phyloP scores from a whole-genome alignment of 1,140 invertebrate genomes.

The Delia radicum region DNA sequence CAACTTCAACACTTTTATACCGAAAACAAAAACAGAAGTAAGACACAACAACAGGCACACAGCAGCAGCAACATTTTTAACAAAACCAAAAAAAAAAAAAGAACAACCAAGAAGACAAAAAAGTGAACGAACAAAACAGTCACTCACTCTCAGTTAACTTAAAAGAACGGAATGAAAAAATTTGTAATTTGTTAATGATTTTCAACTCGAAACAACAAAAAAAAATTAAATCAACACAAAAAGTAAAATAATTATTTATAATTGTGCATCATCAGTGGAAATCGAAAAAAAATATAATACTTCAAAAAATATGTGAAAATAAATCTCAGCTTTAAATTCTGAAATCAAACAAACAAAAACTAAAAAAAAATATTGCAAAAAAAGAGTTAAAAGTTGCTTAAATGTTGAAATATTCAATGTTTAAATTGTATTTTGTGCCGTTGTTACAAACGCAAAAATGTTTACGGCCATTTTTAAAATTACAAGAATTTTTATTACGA shows the following conservation, averaged over 20 bases:
- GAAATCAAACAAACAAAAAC: neutral
- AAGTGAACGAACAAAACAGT: neutral
- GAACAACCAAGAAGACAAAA: neutral
- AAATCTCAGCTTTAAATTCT: neutral
- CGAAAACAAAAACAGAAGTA: neutral
- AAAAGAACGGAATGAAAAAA: neutral
- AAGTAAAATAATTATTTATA: constrained; percentile 9
- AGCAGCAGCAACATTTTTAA: too few species aligned
- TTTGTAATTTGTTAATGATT: constrained; percentile 1
- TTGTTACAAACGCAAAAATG: constrained; percentile 24
- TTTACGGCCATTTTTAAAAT: constrained; percentile 23
- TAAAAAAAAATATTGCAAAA: neutral
- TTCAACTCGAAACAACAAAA: neutral
- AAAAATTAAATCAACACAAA: neutral
- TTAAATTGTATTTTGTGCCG: constrained; percentile 15
- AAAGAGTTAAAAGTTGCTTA: constrained; percentile 1
- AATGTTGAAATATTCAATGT: constrained; percentile 19
- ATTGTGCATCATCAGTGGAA: constrained; percentile 9
- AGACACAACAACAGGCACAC: neutral
- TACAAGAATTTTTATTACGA: constrained; percentile 17
- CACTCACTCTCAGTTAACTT: neutral
- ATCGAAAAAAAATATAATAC: neutral
- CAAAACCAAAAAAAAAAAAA: too few species aligned
- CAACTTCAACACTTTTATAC: constrained; percentile 3
- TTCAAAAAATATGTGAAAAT: neutral